Evolutionary conservation across 2,113 vertebrate species (phyloP).

Genomic region (Salminus brasiliensis): DNA sequence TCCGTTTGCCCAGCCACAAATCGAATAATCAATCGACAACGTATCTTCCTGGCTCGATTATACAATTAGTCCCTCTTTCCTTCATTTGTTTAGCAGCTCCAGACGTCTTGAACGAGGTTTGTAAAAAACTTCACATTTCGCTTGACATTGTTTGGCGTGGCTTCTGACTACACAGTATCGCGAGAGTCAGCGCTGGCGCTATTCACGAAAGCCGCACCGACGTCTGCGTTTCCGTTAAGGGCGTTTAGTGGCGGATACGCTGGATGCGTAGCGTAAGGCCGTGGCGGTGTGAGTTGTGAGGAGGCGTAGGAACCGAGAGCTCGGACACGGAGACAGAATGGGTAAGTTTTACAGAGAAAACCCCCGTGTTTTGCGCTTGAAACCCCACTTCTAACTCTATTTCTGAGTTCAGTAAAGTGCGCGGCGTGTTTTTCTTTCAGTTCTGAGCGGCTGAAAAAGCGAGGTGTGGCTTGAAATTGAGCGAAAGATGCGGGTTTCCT

Average conservation of each 20-base stretch:
- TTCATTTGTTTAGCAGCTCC: not conserved
- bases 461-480: not conserved
- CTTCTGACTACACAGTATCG: slow-evolving; percentile 48
- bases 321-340: slow-evolving; percentile 56
- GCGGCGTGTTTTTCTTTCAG: not conserved
- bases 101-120: not conserved
- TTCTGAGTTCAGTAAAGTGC: not conserved
- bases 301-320: slow-evolving; percentile 53
- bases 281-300: slow-evolving; percentile 53
- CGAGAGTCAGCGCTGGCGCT: slow-evolving; percentile 41
- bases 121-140: too few relatives aligned
- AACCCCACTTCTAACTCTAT: not conserved
- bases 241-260: slow-evolving; percentile 48
- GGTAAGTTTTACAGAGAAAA: slow-evolving; percentile 62
- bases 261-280: slow-evolving; percentile 51
- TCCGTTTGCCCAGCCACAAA: not conserved
- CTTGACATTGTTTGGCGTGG: not conserved
- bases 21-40: not conserved
- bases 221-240: not conserved
- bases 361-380: not conserved
- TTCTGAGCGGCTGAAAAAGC: not conserved
- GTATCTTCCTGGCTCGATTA: not conserved
- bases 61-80: not conserved
- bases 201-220: slow-evolving; percentile 56
- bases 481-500: slow-evolving; percentile 49